Percentiles rank a stretch among this genome's conserved stretches.
phyloP scores from a whole-genome alignment of 2,113 vertebrate species.

The Mesocricetus auratus region DNA sequence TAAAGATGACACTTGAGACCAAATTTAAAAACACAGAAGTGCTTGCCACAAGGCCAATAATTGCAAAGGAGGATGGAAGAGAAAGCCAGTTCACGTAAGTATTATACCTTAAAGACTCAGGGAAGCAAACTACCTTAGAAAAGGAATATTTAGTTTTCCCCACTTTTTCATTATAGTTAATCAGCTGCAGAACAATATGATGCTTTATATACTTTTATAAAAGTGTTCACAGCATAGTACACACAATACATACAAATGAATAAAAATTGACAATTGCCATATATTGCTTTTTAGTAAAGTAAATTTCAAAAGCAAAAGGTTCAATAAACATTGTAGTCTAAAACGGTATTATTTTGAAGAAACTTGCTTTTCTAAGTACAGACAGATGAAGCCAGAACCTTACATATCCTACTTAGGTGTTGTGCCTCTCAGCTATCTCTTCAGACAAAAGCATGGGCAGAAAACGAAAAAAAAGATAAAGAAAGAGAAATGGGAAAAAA shows the following conservation, averaged over 20 bases:
- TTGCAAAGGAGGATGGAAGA: not conserved
- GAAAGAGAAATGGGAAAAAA: not conserved
- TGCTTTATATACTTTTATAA: not conserved
- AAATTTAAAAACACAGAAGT: not conserved
- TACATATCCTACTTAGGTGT: not conserved
- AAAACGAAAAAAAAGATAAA: not conserved
- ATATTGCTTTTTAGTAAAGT: not conserved
- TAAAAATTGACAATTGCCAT: not conserved
- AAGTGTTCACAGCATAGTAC: not conserved
- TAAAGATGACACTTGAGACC: not conserved
- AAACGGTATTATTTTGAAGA: not conserved
- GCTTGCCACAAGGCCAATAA: not conserved
- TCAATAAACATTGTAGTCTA: not conserved
- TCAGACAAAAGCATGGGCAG: not conserved
- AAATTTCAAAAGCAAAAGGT: not conserved
- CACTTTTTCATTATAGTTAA: not conserved
- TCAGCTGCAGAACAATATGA: not conserved
- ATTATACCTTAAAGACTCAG: not conserved
- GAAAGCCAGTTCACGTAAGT: not conserved
- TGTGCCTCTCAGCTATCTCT: not conserved
- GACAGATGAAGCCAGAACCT: not conserved
- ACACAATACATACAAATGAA: not conserved
- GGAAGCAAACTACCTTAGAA: not conserved
- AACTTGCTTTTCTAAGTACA: not conserved
- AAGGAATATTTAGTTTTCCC: not conserved